phyloP scores from a whole-genome alignment of 1,140 invertebrate genomes.

The Cyclargus thomasi region DNA sequence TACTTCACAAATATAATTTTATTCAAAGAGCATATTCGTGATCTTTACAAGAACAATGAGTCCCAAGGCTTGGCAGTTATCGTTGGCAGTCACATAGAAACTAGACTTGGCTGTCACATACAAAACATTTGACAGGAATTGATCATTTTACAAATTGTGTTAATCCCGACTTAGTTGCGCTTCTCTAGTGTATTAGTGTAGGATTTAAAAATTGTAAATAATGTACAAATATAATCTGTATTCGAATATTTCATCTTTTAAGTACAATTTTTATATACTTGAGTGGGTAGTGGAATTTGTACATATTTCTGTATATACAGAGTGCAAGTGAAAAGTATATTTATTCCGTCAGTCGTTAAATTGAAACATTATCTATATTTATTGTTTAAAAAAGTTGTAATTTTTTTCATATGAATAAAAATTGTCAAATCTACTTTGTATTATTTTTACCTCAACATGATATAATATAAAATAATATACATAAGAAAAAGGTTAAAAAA shows the following conservation, averaged over 20 bases:
- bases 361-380: constrained; percentile 63
- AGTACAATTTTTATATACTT: constrained; percentile 53
- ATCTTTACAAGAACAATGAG: not conserved
- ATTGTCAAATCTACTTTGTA: constrained; percentile 30
- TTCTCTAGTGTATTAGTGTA: constrained; percentile 12
- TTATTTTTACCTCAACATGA: no score
- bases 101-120: not conserved
- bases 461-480: no score
- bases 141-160: not conserved
- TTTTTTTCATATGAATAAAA: constrained; percentile 71
- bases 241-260: constrained; percentile 42
- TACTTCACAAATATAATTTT: not conserved
- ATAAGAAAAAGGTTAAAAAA: no score
- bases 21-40: not conserved
- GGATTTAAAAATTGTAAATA: constrained; percentile 47
- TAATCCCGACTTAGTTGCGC: not conserved
- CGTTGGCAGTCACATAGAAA: not conserved
- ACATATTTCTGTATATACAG: constrained; percentile 62
- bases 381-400: constrained; percentile 68
- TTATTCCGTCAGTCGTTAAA: constrained; percentile 65
- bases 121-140: not conserved
- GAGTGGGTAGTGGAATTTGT: constrained; percentile 45
- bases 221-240: constrained; percentile 52
- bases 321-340: constrained; percentile 56
- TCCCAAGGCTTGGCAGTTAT: not conserved